Evolutionary conservation across 2,797 vertebrate species (phyloP).

Genomic region (Halcyon badia): DNA sequence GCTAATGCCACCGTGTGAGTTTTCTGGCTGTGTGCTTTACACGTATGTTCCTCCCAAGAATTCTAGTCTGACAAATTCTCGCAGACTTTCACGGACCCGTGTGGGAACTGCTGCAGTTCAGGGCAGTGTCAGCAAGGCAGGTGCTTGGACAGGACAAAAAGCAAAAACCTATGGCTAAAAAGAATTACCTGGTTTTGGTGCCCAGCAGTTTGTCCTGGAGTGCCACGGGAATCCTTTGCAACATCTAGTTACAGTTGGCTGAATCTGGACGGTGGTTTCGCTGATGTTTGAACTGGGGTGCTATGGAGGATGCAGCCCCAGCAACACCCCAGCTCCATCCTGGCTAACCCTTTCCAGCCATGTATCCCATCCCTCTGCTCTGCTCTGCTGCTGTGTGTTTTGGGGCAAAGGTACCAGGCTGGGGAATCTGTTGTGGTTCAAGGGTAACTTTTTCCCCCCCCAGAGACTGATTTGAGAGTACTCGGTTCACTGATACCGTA

Average conservation of each 20-base stretch:
- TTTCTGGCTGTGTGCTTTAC: not conserved
- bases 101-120: not conserved
- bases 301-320: not conserved
- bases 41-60: not conserved
- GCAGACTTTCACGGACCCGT: not conserved
- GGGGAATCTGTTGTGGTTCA: not conserved
- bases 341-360: accelerated
- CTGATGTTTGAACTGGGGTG: not conserved
- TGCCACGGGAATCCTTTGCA: not conserved
- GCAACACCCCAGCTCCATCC: not conserved
- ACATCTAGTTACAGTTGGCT: not conserved
- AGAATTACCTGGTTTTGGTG: not conserved
- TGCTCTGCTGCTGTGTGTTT: not conserved
- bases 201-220: not conserved
- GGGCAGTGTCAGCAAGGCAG: not conserved
- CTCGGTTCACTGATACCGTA: not conserved
- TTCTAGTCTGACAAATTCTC: not conserved
- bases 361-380: not conserved
- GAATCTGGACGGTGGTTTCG: not conserved
- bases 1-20: not conserved
- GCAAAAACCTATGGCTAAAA: not conserved
- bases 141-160: not conserved
- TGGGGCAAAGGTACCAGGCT: not conserved
- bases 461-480: not conserved
- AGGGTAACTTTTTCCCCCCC: no score